Evolutionary conservation across 2,113 vertebrate species (phyloP).

Genomic region (Myiagra hebetior): DNA sequence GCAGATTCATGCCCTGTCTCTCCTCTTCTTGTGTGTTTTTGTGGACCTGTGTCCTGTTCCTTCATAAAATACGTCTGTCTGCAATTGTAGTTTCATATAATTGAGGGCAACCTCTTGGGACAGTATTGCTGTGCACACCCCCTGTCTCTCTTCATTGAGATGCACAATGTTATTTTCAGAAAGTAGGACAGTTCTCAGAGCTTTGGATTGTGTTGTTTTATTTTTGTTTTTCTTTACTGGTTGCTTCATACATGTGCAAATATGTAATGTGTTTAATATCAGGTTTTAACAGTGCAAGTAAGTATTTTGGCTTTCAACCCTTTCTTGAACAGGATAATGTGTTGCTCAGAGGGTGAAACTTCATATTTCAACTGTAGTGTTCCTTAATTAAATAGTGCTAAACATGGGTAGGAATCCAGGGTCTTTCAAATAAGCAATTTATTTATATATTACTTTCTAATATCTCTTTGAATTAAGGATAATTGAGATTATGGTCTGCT

Average conservation of each 20-base stretch:
- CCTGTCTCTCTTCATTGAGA: background rate
- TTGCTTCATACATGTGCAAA: background rate
- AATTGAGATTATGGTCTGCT: background rate
- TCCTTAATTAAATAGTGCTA: background rate
- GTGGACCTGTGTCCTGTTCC: background rate
- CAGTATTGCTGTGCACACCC: background rate
- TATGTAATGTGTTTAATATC: background rate
- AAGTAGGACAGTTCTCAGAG: background rate
- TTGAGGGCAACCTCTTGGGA: background rate
- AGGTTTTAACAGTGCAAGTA: background rate
- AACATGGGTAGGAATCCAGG: background rate
- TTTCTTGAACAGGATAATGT: background rate
- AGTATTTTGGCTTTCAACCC: background rate
- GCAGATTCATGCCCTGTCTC: background rate
- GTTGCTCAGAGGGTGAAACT: background rate
- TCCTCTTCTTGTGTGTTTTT: background rate
- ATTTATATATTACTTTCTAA: background rate
- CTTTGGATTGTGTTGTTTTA: background rate
- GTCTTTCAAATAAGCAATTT: background rate
- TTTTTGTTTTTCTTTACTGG: background rate
- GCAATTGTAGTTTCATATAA: background rate
- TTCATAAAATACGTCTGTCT: background rate
- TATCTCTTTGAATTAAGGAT: background rate
- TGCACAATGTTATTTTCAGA: background rate
- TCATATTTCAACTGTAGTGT: background rate